Base-by-base conservation (phyloP, 2,888 invertebrate species). In the Rhagonycha fulva region DNA sequence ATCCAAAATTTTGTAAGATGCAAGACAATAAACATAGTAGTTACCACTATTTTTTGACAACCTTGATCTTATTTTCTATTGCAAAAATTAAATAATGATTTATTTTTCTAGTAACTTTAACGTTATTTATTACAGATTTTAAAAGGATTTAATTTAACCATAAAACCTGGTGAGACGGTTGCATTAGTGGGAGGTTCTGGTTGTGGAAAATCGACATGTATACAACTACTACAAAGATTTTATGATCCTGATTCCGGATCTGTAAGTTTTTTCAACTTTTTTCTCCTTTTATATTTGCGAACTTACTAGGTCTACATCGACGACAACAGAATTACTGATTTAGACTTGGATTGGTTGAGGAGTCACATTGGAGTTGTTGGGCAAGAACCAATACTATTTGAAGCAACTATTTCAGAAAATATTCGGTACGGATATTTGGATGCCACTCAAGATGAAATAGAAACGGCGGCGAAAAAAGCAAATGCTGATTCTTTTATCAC, bases 331-430 rank as follows among this genome's bases (percentile, higher is more conserved):
- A 89, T 97, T 0, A 91, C 91, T 78, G 90, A 92, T 60, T 86
- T 97, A n/a, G 95, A 96, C 82, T 89, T 96, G 3, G 90, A 91
- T 19, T 95, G 95, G 94, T 87, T 96, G 28, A 90, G 98, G 47
- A 89, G 90, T 2, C 19, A 19, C 19, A 19, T 19, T 19, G 19
- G 19, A 19, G 19, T 19, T 19, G 19, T 19, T 19, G 95, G 96
- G 0, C 98, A 98, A 88, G 97, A 98, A 85, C 97, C 95, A 0
- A 92, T 96, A 4, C 89, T 98, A 11, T 98, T 98, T 86, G 94
- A 94, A 79, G 93, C 94, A 30, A 94, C 94, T 0, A 94, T 98
- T 61, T 91, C 91, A 9, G 96, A 97, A 85, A 98, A 98, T 87
- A 97, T 98, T 67, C 81, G 88, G 77, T 86, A 95, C 83, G 97